A percentile compares a stretch with the other conserved stretches of the same genome.
These are phyloP conservation scores for Mystacornis crossleyi DNA, from an alignment of 2,113 vertebrate species.

Conservation along the genomic window DNA sequence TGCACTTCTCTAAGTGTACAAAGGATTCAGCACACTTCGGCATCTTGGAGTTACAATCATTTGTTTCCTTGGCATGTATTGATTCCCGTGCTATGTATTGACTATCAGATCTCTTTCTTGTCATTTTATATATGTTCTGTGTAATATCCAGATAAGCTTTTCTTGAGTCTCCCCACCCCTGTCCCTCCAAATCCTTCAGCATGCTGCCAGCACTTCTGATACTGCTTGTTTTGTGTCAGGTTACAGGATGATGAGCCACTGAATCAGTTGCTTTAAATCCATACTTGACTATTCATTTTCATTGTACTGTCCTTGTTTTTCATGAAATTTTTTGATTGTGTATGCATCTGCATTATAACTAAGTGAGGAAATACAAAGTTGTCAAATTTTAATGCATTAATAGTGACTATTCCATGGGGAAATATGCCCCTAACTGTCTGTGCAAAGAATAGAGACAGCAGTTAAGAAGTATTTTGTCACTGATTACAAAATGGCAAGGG, in stretches of 20 bases:
- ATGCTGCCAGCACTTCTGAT: not conserved
- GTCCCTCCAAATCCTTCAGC: not conserved
- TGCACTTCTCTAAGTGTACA: not conserved
- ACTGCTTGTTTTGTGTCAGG: not conserved
- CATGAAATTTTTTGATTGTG: not conserved
- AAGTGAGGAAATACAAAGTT: not conserved
- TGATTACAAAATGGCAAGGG: not conserved
- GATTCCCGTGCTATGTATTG: not conserved
- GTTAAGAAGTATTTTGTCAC: not conserved
- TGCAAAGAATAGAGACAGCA: not conserved
- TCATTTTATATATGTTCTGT: not conserved
- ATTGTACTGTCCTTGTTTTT: not conserved
- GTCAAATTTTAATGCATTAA: not conserved
- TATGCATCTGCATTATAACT: not conserved
- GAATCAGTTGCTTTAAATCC: not conserved
- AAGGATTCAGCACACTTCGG: not conserved
- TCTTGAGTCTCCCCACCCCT: not conserved
- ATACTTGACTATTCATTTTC: not conserved
- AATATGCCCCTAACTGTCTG: not conserved
- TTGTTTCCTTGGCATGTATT: not conserved
- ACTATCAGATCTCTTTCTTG: not conserved
- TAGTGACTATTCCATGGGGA: not conserved
- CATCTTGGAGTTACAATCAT: not conserved
- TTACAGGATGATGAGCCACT: not conserved
- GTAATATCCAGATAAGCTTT: not conserved